Evolutionary conservation across 2,113 vertebrate species (phyloP), one percentile per base, ranked within the genome.

Genomic region (Muntiacus reevesi): DNA sequence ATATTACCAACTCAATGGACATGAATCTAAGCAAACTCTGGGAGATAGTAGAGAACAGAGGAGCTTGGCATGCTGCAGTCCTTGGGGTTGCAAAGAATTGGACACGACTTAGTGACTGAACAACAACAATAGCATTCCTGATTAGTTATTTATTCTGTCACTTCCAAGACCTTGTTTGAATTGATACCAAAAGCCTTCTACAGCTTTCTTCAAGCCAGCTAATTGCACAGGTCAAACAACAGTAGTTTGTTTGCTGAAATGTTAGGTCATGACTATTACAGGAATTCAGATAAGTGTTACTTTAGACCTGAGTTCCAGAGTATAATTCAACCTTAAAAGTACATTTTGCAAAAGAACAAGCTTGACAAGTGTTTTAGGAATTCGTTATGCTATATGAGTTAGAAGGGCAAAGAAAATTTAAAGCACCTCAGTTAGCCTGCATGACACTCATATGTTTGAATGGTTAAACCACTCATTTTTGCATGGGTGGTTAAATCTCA

Each of bases 291-390:
- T 50, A 60, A 89, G 60, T 40, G 23, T 81, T 87, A 54, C 28
- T 95, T 95, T 87, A 43, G 86, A 59, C 71, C 54, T 5, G 54
- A 86, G 57, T 96, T 94, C 55, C 89, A 91, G 89, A 67, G 71
- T 52, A 36, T 67, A 81, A 93, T 84, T 33, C 87, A 87, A 87
- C 40, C 45, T 95, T 85, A 96, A 89, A 84, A 90, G 59, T 92
- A 59, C 60, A 19, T 12, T 86, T 97, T 86, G 36, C 71, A 62
- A 36, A 97, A 96, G 55, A 93, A 92, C 40, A 92, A 50, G 7
- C 25, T 97, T 96, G 89, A 94, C 92, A 71, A 94, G 57, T 87
- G 36, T 87, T 93, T 94, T 87, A 67, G 88, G 64, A 92, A 71
- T 47, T 94, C 57, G 78, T 95, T 92, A 40, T 88, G 50, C 79